Evolutionary conservation across 2,888 invertebrate genomes (phyloP).

Genomic region (Caradrina clavipalpis): DNA sequence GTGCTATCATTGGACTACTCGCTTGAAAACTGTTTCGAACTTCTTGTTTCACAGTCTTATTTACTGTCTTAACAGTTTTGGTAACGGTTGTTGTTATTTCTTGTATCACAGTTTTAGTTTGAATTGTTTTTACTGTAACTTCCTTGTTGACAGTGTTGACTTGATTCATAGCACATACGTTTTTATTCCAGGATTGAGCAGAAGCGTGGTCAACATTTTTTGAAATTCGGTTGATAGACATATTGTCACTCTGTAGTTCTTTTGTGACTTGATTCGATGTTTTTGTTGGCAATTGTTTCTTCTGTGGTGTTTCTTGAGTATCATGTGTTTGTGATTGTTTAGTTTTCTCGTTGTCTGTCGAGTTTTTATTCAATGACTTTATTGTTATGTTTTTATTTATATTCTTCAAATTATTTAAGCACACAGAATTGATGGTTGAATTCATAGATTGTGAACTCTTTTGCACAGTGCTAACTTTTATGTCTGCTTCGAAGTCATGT

Average conservation of each 20-base stretch:
- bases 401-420: conserved; percentile 75
- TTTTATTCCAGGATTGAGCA: conserved; percentile 71
- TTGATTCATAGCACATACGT: conserved; percentile 74
- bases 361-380: conserved; percentile 66
- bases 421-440: conserved; percentile 60
- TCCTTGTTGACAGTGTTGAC: conserved; percentile 82
- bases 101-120: conserved; percentile 86
- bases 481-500: conserved; percentile 73
- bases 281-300: conserved; percentile 71
- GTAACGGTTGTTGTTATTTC: conserved; percentile 89
- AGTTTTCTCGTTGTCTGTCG: conserved; percentile 41
- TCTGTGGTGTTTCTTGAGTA: conserved; percentile 56
- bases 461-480: conserved; percentile 67
- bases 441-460: conserved; percentile 61
- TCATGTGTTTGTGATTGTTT: conserved; percentile 54
- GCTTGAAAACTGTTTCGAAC: conserved; percentile 73
- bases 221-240: conserved; percentile 51
- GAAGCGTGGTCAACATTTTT: conserved; percentile 50
- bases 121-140: conserved; percentile 84
- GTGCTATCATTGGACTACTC: conserved; percentile 65
- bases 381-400: conserved; percentile 77
- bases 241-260: conserved; percentile 56
- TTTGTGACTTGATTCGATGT: conserved; percentile 66
- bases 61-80: conserved; percentile 87
- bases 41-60: conserved; percentile 83